Percentiles rank a stretch among this genome's conserved stretches.
Conservation (phyloP, 2,888 invertebrate genomes). For the Leptopilina drosophilae region DNA sequence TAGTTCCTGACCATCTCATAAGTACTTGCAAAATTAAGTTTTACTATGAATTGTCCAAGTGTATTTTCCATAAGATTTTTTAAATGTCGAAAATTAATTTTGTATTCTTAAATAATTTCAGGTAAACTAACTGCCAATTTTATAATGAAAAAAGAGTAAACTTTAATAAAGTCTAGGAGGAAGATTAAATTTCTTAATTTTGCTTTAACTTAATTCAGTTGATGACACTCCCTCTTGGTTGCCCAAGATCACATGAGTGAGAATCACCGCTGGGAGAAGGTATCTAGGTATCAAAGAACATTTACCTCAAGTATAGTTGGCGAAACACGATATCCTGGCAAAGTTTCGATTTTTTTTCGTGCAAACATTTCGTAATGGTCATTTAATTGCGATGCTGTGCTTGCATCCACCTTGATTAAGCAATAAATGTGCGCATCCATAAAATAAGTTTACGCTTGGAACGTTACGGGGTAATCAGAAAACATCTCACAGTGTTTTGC, state of each 20-base stretch:
- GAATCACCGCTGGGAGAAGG: not conserved
- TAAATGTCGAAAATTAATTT: too few relatives aligned
- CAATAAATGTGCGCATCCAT: conserved; percentile 36
- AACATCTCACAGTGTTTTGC: conserved; percentile 20
- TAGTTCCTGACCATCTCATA: too few relatives aligned
- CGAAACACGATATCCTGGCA: conserved; percentile 27
- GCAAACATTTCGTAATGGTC: conserved; percentile 7
- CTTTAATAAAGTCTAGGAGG: not conserved
- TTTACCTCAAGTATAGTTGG: conserved; percentile 15
- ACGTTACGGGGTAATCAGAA: conserved; percentile 5
- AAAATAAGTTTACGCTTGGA: conserved; percentile 28
- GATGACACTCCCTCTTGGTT: conserved; percentile 3
- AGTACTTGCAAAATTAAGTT: too few relatives aligned
- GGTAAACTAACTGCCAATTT: too few relatives aligned
- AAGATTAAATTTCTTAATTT: conserved; percentile 14
- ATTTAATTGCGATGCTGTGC: conserved; percentile 24
- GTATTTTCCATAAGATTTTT: too few relatives aligned
- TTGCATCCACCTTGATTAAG: conserved; percentile 25
- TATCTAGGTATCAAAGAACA: conserved; percentile 18
- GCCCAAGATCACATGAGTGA: not conserved
- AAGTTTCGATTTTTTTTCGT: conserved; percentile 25
- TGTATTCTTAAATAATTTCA: too few relatives aligned
- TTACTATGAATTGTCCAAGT: too few relatives aligned
- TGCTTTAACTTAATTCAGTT: conserved; percentile 7
- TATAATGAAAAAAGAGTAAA: not conserved